A percentile compares a stretch with the other conserved stretches of the same genome.
phyloP scores from a whole-genome alignment of 2,797 vertebrate species.

The Hipposideros larvatus region DNA sequence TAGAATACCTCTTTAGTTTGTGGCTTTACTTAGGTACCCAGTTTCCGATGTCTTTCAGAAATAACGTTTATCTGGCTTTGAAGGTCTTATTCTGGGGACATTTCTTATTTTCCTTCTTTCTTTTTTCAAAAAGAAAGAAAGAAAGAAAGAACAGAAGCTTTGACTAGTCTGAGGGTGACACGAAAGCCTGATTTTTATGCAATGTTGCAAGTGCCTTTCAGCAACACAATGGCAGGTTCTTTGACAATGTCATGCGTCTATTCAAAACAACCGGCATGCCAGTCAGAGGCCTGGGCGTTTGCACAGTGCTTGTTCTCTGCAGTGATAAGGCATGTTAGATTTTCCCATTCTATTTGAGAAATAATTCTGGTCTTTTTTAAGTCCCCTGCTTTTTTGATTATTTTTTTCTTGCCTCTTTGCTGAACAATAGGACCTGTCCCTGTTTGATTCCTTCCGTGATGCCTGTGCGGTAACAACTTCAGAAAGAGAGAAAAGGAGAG shows the following conservation, averaged over 20 bases:
- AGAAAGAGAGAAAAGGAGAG: slow-evolving; percentile 65
- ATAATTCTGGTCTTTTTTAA: slow-evolving; percentile 77
- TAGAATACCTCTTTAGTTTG: background rate
- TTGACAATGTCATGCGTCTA: slow-evolving; percentile 78
- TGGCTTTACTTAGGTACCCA: slow-evolving; percentile 59
- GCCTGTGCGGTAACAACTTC: slow-evolving; percentile 43
- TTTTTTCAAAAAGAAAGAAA: slow-evolving; percentile 74
- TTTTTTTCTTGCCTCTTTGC: slow-evolving; percentile 74
- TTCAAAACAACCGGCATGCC: slow-evolving; percentile 78
- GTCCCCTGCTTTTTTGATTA: slow-evolving; percentile 72
- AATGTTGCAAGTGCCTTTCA: slow-evolving; percentile 75
- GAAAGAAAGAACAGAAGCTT: slow-evolving; percentile 36
- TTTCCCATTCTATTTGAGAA: slow-evolving; percentile 76
- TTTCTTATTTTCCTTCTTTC: slow-evolving; percentile 82
- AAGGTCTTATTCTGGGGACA: slow-evolving; percentile 71
- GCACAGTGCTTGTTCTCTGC: slow-evolving; percentile 73
- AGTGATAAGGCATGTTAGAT: slow-evolving; percentile 74
- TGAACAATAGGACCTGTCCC: slow-evolving; percentile 70
- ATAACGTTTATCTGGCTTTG: slow-evolving; percentile 61
- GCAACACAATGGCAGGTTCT: slow-evolving; percentile 77
- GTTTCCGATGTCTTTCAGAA: slow-evolving; percentile 61
- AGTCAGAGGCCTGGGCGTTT: slow-evolving; percentile 76
- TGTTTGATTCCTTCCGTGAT: slow-evolving; percentile 64
- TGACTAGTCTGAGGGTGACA: slow-evolving; percentile 71
- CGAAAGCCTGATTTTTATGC: slow-evolving; percentile 69